phyloP scores from a whole-genome alignment of 2,888 invertebrate genomes.

The Ectobius pallidus region DNA sequence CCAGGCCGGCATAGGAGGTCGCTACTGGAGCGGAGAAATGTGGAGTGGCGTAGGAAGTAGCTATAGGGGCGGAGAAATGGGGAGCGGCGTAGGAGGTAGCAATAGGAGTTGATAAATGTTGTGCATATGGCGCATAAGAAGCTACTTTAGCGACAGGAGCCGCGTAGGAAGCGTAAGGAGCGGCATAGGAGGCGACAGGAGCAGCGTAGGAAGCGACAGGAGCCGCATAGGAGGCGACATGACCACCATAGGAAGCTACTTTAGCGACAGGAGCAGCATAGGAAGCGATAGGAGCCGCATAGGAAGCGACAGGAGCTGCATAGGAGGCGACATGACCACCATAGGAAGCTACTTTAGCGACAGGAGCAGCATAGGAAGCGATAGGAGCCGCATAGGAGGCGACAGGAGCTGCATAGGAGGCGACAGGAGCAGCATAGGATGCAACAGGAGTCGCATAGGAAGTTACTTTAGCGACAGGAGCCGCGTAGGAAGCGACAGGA shows the following conservation, averaged over 20 bases:
- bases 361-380: slow-evolving; percentile 5
- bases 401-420: neutral
- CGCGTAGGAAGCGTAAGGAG: slow-evolving; percentile 3
- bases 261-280: slow-evolving; percentile 36
- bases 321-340: slow-evolving; percentile 8
- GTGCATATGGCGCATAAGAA: slow-evolving; percentile 27
- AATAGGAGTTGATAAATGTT: neutral
- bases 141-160: slow-evolving; percentile 39
- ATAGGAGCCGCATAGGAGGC: slow-evolving; percentile 33
- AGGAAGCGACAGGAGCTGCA: slow-evolving; percentile 34
- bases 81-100: neutral
- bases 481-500: neutral
- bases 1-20: neutral
- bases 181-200: neutral
- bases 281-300: slow-evolving; percentile 17
- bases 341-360: slow-evolving; percentile 11
- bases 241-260: slow-evolving; percentile 33
- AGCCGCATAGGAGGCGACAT: slow-evolving; percentile 29
- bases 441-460: neutral
- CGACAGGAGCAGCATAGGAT: neutral
- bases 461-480: neutral
- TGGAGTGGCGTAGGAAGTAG: neutral
- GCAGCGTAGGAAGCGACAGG: slow-evolving; percentile 1
- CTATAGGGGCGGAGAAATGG: neutral
- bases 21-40: neutral